These are phyloP conservation scores for Onthophagus sagittarius DNA, from an alignment of 2,888 invertebrate genomes.

Conservation along the genomic window DNA sequence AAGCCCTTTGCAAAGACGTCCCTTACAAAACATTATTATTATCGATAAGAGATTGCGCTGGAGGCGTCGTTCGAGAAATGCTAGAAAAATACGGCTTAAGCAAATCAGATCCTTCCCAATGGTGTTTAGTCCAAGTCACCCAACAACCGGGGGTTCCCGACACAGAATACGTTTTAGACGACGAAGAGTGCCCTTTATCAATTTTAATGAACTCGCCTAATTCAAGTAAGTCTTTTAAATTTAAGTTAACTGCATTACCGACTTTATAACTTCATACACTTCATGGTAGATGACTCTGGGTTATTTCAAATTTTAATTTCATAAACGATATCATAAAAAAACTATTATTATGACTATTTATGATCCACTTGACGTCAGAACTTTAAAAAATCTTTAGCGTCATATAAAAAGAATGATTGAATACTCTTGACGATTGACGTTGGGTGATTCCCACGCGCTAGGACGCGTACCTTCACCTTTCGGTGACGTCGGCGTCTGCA, in stretches of 20 bases:
- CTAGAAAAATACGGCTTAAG: conserved; percentile 94
- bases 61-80: conserved; percentile 92
- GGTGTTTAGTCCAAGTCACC: conserved; percentile 90
- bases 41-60: conserved; percentile 89
- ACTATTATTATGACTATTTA: neutral
- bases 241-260: neutral
- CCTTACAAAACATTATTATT: conserved; percentile 97
- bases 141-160: conserved; percentile 55
- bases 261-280: neutral
- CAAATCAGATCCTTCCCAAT: conserved; percentile 84
- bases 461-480: neutral
- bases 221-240: conserved; percentile 80
- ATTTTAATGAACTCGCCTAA: conserved; percentile 88
- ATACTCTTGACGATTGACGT: neutral
- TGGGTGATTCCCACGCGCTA: neutral
- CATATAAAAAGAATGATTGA: neutral
- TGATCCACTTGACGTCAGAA: neutral
- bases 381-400: neutral
- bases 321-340: neutral
- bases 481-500: neutral
- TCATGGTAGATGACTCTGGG: too few relatives aligned
- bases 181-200: conserved; percentile 95
- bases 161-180: conserved; percentile 90
- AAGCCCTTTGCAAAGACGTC: conserved; percentile 91
- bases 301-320: neutral